phyloP scores from a whole-genome alignment of 2,113 vertebrate genomes.

The Oncorhynchus mykiss region DNA sequence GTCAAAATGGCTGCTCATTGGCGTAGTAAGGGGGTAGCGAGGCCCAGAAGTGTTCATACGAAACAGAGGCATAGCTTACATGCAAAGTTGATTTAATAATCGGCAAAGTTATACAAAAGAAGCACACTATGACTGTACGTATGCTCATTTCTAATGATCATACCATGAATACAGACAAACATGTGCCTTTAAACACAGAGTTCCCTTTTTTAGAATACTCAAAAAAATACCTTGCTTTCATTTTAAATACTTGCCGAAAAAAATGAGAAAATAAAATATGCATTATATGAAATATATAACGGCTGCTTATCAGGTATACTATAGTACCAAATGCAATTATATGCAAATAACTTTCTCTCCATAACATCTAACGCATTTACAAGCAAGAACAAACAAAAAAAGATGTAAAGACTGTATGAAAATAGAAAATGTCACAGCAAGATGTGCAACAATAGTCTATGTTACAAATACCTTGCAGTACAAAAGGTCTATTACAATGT shows the following conservation, averaged over 20 bases:
- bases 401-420: slow-evolving; percentile 76
- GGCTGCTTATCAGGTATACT: slow-evolving; percentile 72
- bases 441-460: slow-evolving; percentile 68
- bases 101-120: slow-evolving; percentile 71
- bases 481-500: slow-evolving; percentile 65
- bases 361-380: slow-evolving; percentile 63
- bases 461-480: slow-evolving; percentile 70
- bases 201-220: slow-evolving; percentile 73
- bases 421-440: slow-evolving; percentile 79
- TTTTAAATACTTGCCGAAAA: slow-evolving; percentile 75
- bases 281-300: slow-evolving; percentile 77
- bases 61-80: slow-evolving; percentile 56
- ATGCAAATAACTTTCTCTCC: slow-evolving; percentile 68
- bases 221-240: slow-evolving; percentile 77
- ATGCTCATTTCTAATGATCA: slow-evolving; percentile 64
- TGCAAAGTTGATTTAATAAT: slow-evolving; percentile 81
- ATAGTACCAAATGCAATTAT: slow-evolving; percentile 76
- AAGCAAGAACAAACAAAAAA: slow-evolving; percentile 62
- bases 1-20: too few species aligned
- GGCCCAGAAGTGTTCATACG: not conserved
- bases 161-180: slow-evolving; percentile 61
- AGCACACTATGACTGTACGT: slow-evolving; percentile 66
- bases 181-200: slow-evolving; percentile 65
- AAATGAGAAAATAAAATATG: slow-evolving; percentile 77
- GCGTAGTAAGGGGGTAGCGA: too few species aligned